Conservation (phyloP, 1,140 invertebrate species). For the Drosophila novamexicana region DNA sequence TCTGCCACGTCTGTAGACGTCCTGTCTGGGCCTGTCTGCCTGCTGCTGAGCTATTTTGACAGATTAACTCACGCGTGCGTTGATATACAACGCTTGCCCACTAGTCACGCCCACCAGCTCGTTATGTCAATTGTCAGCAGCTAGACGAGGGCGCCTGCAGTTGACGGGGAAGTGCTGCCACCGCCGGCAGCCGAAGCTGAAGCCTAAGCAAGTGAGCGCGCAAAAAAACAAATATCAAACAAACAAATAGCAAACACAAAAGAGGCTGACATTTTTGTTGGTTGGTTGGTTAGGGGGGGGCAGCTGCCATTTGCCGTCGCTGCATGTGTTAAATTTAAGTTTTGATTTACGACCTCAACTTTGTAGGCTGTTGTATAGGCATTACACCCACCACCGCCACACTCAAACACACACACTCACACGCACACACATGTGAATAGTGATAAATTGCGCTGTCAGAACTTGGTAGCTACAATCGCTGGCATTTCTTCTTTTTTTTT, state of each 20-base stretch:
- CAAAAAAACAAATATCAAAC: constrained; percentile 58
- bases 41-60: constrained; percentile 76
- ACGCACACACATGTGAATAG: constrained; percentile 60
- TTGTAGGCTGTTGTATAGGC: constrained; percentile 76
- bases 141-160: constrained; percentile 13
- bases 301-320: constrained; percentile 68
- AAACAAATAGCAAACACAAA: constrained; percentile 76
- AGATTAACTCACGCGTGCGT: constrained; percentile 78
- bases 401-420: constrained; percentile 15
- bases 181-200: neutral
- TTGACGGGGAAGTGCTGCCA: constrained; percentile 6
- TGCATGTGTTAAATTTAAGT: constrained; percentile 83
- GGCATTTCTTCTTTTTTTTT: constrained; percentile 29
- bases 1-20: neutral
- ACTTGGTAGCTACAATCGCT: constrained; percentile 78
- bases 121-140: constrained; percentile 48
- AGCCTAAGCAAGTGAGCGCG: neutral
- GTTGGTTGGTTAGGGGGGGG: neutral
- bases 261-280: constrained; percentile 33
- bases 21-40: constrained; percentile 18
- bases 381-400: constrained; percentile 49
- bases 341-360: constrained; percentile 83
- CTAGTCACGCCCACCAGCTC: constrained; percentile 38
- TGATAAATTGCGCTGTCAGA: constrained; percentile 83
- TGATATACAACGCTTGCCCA: constrained; percentile 46